Percentiles rank a stretch among this genome's conserved stretches.
phyloP scores from a whole-genome alignment of 2,797 vertebrate genomes.

The Nyctibius grandis region DNA sequence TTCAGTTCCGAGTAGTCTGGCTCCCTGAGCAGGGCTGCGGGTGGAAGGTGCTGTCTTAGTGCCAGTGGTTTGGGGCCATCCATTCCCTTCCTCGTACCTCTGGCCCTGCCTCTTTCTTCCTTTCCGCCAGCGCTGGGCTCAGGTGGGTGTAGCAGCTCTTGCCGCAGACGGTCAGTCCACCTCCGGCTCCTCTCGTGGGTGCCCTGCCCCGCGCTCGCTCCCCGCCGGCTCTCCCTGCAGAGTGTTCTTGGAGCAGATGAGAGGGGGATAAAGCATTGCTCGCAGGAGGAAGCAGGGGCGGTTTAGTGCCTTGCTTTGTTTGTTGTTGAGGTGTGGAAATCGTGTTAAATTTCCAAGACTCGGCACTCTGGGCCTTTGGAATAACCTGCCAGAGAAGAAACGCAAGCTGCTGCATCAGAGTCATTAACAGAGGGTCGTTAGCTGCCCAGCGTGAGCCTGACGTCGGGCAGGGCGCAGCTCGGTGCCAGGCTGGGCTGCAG shows the following conservation, averaged over 20 bases:
- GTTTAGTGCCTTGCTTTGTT: background rate
- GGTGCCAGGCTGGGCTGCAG: background rate
- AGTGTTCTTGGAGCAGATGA: background rate
- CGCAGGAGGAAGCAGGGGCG: accelerated
- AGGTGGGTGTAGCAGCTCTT: background rate
- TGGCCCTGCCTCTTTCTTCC: background rate
- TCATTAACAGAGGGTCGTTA: accelerated
- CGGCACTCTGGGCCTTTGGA: background rate
- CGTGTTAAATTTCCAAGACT: background rate
- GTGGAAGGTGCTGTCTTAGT: background rate
- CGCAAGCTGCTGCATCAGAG: background rate
- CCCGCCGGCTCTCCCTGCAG: accelerated
- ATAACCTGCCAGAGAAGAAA: background rate
- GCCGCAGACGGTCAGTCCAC: too few species aligned
- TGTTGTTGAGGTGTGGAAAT: background rate
- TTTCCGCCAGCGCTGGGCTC: background rate
- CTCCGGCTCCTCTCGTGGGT: background rate
- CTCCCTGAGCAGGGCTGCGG: background rate
- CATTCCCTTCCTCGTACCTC: background rate
- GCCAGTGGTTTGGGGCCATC: background rate
- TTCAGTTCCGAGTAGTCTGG: background rate
- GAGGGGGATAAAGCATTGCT: accelerated
- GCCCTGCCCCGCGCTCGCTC: background rate
- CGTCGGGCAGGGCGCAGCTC: background rate
- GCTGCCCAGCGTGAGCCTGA: background rate